These are phyloP conservation scores for Digitonthophagus gazella DNA, from an alignment of 2,888 invertebrate species.

Conservation along the genomic window DNA sequence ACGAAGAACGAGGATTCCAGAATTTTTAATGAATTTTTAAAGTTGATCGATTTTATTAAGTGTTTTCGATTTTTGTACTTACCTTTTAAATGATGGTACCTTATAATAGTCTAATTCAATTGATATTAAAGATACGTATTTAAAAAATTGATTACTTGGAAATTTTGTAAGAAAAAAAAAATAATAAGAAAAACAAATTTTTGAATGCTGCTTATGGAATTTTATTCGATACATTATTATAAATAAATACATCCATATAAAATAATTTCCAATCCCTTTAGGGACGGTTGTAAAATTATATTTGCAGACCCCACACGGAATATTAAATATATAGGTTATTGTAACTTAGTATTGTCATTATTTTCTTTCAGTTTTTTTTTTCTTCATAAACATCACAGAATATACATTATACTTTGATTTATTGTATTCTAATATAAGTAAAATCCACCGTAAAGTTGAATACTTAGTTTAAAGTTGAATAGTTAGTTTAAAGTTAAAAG, in stretches of 20 bases:
- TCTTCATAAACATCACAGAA: conserved; percentile 45
- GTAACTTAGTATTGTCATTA: conserved; percentile 42
- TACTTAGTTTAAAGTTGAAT: neutral
- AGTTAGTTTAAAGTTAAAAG: neutral
- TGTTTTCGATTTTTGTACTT: too few relatives aligned
- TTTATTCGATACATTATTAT: conserved; percentile 37
- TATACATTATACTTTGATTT: conserved; percentile 30
- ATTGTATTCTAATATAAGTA: neutral
- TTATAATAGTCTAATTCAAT: too few relatives aligned
- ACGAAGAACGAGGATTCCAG: too few relatives aligned
- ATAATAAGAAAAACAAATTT: neutral
- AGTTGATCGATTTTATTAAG: too few relatives aligned
- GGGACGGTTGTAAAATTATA: conserved; percentile 17
- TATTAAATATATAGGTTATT: conserved; percentile 28
- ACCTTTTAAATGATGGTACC: too few relatives aligned
- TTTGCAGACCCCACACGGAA: conserved; percentile 39
- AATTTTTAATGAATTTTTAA: too few relatives aligned
- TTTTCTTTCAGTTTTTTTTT: conserved; percentile 36
- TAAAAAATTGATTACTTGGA: too few relatives aligned
- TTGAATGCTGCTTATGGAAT: conserved; percentile 16
- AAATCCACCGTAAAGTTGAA: neutral
- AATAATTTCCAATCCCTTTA: conserved; percentile 23
- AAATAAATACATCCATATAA: conserved; percentile 36
- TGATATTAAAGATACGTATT: too few relatives aligned
- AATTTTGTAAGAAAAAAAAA: too few relatives aligned